phyloP scores from a whole-genome alignment of 2,113 vertebrate genomes.

The Crocuta crocuta region DNA sequence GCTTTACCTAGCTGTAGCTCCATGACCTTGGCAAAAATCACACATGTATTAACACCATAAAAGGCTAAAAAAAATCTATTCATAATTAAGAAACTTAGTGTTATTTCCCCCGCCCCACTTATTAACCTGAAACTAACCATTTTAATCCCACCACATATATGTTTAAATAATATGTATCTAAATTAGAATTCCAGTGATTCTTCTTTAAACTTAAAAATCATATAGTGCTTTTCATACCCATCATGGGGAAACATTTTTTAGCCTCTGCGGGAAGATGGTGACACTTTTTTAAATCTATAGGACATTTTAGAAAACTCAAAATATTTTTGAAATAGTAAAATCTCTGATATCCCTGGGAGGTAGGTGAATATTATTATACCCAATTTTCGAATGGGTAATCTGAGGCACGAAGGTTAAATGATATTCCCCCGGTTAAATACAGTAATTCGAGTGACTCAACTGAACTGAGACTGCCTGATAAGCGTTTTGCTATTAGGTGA shows the following conservation, averaged over 20 bases:
- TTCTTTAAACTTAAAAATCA: conserved; percentile 64
- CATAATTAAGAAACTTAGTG: conserved; percentile 50
- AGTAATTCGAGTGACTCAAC: not conserved
- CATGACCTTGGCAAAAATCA: conserved; percentile 54
- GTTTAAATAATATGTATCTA: conserved; percentile 76
- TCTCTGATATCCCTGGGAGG: conserved; percentile 82
- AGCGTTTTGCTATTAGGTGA: not conserved
- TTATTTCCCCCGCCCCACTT: not conserved
- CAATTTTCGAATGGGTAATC: conserved; percentile 76
- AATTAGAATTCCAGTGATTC: conserved; percentile 78
- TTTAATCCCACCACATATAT: conserved; percentile 63
- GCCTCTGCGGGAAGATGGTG: conserved; percentile 69
- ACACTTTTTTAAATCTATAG: conserved; percentile 72
- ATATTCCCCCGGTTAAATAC: conserved; percentile 41
- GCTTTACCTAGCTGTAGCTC: conserved; percentile 57
- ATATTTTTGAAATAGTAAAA: conserved; percentile 77
- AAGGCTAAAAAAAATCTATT: conserved; percentile 37
- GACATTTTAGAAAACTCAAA: conserved; percentile 76
- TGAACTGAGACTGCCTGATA: not conserved
- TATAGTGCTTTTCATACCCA: conserved; percentile 65
- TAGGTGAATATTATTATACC: conserved; percentile 79
- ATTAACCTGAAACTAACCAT: conserved; percentile 63
- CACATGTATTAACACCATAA: conserved; percentile 25
- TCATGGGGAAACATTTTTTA: conserved; percentile 66
- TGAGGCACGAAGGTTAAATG: conserved; percentile 80